These are phyloP conservation scores for Hemistola chrysoprasaria DNA, from an alignment of 2,888 invertebrate species.

Conservation along the genomic window DNA sequence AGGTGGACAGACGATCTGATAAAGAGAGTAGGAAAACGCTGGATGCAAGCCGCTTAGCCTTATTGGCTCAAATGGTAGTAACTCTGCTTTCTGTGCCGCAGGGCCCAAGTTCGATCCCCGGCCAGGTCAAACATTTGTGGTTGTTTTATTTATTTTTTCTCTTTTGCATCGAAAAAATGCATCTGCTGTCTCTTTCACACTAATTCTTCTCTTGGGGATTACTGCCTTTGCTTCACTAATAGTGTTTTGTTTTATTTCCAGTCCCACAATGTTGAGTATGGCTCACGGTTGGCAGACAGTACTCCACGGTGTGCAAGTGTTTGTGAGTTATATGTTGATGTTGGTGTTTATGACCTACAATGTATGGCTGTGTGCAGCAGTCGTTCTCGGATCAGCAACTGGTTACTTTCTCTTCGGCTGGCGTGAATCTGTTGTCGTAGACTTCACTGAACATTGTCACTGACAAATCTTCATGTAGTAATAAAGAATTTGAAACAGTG, in stretches of 20 bases:
- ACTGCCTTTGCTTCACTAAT: too few relatives aligned
- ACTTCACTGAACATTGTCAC: conserved; percentile 98
- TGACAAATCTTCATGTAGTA: conserved; percentile 65
- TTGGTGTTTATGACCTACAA: conserved; percentile 99
- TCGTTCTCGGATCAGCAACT: conserved; percentile 92
- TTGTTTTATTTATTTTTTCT: too few relatives aligned
- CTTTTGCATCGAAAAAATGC: too few relatives aligned
- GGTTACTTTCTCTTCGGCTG: conserved; percentile 98
- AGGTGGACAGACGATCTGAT: too few relatives aligned
- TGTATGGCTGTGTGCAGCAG: conserved; percentile 94
- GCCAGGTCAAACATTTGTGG: too few relatives aligned
- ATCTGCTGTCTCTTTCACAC: too few relatives aligned
- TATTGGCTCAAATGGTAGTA: too few relatives aligned
- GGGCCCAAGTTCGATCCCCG: too few relatives aligned
- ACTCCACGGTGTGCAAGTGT: conserved; percentile 94
- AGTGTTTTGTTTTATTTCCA: conserved; percentile 63
- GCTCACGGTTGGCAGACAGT: conserved; percentile 93
- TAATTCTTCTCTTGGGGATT: too few relatives aligned
- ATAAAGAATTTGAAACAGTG: conserved; percentile 30
- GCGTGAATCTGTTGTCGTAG: conserved; percentile 96
- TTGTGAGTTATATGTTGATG: conserved; percentile 96
- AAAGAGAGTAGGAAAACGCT: too few relatives aligned
- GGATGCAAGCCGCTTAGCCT: too few relatives aligned
- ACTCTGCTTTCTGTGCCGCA: too few relatives aligned
- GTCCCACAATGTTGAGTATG: conserved; percentile 91